A percentile compares a stretch with the other conserved stretches of the same genome.
Conservation (phyloP, 2,113 vertebrate genomes). For the Solea solea region DNA sequence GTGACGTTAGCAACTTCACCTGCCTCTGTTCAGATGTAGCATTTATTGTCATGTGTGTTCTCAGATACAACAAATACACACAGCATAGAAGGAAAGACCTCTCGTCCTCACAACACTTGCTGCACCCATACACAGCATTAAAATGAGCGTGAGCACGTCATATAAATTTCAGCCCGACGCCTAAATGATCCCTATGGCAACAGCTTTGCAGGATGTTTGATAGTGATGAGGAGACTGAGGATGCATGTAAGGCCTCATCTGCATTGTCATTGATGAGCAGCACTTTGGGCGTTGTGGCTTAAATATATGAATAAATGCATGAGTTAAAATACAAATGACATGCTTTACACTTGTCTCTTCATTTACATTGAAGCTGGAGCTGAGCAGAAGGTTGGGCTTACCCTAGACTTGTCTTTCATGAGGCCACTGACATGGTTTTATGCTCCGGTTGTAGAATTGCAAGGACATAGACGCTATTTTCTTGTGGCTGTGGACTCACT, state of each 20-base stretch:
- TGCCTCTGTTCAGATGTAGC: slow-evolving; percentile 31
- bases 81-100: neutral
- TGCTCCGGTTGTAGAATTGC: slow-evolving; percentile 14
- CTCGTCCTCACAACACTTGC: slow-evolving; percentile 3
- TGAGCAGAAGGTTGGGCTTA: neutral
- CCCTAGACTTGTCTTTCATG: slow-evolving; percentile 28
- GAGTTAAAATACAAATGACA: slow-evolving; percentile 16
- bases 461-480: slow-evolving; percentile 2
- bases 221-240: slow-evolving; percentile 7
- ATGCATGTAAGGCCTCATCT: slow-evolving; percentile 33
- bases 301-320: slow-evolving; percentile 34
- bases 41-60: slow-evolving; percentile 34
- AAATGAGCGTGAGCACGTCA: slow-evolving; percentile 50
- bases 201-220: slow-evolving; percentile 12
- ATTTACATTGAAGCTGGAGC: slow-evolving; percentile 29
- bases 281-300: neutral
- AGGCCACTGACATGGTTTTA: slow-evolving; percentile 26
- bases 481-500: slow-evolving; percentile 15
- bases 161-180: slow-evolving; percentile 21
- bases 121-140: slow-evolving; percentile 12
- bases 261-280: slow-evolving; percentile 29
- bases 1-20: neutral
- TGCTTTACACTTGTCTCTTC: neutral
- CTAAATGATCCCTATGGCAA: slow-evolving; percentile 64
- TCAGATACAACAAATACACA: slow-evolving; percentile 28